Percentiles rank a stretch among this genome's conserved stretches.
These are phyloP conservation scores for Hippocampus barbouri DNA, from an alignment of 2,113 vertebrate genomes.

Conservation along the genomic window DNA sequence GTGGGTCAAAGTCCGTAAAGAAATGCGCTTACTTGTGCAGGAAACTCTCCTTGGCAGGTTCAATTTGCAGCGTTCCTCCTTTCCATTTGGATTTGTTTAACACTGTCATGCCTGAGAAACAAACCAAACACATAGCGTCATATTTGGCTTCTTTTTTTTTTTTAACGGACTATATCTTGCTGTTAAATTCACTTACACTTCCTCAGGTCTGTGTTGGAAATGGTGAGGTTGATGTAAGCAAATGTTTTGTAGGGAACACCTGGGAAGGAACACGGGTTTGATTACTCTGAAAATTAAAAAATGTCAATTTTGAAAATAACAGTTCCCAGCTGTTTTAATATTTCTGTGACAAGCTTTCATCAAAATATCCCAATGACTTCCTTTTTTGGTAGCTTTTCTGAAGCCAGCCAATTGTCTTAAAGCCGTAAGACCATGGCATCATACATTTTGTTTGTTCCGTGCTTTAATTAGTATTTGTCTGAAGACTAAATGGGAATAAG, in stretches of 20 bases:
- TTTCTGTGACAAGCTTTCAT: no score
- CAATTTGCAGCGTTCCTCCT: slow-evolving; percentile 88
- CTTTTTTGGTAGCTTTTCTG: no score
- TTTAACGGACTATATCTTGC: not conserved
- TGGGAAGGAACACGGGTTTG: slow-evolving; percentile 47
- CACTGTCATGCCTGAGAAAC: slow-evolving; percentile 77
- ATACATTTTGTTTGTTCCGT: not conserved
- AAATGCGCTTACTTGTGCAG: slow-evolving; percentile 77
- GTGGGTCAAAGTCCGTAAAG: no score
- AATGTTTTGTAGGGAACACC: slow-evolving; percentile 86
- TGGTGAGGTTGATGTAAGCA: slow-evolving; percentile 81
- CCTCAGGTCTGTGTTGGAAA: slow-evolving; percentile 78
- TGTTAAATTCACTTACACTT: slow-evolving; percentile 76
- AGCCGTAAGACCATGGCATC: no score
- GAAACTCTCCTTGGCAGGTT: slow-evolving; percentile 91
- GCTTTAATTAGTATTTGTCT: no score
- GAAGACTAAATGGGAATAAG: no score
- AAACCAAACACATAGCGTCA: slow-evolving; percentile 1
- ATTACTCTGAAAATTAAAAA: not conserved
- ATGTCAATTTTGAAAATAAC: not conserved
- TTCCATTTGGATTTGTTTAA: slow-evolving; percentile 96
- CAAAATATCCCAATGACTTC: no score
- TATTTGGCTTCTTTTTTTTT: not conserved
- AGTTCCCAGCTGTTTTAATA: no score
- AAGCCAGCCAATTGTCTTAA: no score